A percentile compares a stretch with the other conserved stretches of the same genome.
Evolutionary conservation across 2,888 invertebrate species (phyloP).

Genomic region (Troides aeacus): DNA sequence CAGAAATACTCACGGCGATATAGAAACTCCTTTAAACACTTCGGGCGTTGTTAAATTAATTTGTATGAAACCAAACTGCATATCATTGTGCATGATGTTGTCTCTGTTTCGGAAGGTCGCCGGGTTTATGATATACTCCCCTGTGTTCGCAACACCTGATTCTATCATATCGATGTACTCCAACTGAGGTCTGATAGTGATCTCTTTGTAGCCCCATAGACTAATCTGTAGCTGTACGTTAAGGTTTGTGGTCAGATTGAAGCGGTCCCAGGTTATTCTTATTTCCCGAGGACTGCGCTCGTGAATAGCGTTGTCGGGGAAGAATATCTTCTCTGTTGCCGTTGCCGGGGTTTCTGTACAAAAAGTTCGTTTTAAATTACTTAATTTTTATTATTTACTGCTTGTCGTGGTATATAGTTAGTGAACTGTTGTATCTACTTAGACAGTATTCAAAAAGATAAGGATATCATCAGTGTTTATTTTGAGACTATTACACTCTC

Average conservation of each 20-base stretch:
- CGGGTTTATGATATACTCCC: conserved; percentile 86
- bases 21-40: conserved; percentile 81
- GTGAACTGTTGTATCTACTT: too few relatives aligned
- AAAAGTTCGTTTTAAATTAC: neutral
- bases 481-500: too few relatives aligned
- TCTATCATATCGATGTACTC: conserved; percentile 89
- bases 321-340: conserved; percentile 91
- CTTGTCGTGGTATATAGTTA: too few relatives aligned
- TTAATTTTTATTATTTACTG: neutral
- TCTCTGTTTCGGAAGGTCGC: conserved; percentile 85
- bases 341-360: conserved; percentile 90
- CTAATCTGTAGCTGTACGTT: conserved; percentile 89
- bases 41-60: conserved; percentile 91
- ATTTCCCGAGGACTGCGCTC: conserved; percentile 87
- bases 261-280: conserved; percentile 89
- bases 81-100: conserved; percentile 84
- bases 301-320: conserved; percentile 86
- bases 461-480: too few relatives aligned
- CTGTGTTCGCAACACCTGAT: conserved; percentile 83
- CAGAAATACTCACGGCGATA: conserved; percentile 86
- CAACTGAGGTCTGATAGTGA: conserved; percentile 88
- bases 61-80: conserved; percentile 92
- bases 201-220: conserved; percentile 94
- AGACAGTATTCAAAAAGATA: too few relatives aligned
- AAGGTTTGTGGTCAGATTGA: conserved; percentile 90